Evolutionary conservation across 64 coral and sea anemone species (phyloP), one percentile per base, ranked within the genome.

Genomic region (Montipora cactus): DNA sequence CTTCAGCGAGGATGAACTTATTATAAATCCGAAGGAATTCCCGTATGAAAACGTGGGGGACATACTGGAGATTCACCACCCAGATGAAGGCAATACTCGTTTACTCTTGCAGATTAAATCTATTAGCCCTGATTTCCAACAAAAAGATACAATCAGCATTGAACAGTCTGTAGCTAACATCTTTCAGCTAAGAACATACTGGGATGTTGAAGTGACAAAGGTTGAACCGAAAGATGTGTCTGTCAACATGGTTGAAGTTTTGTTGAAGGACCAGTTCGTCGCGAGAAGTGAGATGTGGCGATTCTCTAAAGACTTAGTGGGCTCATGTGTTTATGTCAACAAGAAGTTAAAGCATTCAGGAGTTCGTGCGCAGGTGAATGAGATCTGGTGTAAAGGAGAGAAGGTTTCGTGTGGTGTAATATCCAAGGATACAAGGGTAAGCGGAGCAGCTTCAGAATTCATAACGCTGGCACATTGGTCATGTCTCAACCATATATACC

Each of bases 71-170:
- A 99, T 99, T 68, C 94, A 89, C 49, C 94, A 99, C 77, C 79
- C 89, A 14, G 95, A 90, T 58, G 95, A 99, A 22, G 79, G 88
- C 20, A 79, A 86, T 14, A 92, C 79, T 37, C 88, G 95, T 7
- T 69, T 99, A 1, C 81, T 99, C 18, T 55, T 99, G 44, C 98
- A 99, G 67, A 99, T 99, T 59, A 99, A 96, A 49, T 94, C 89
- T 4, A 88, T 99, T 20, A 84, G 79, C 18, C 78, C 71, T 52
- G 98, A 99, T 80, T 99, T 99, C 75, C 98, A 99, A 80, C 98
- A 99, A 66, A 99, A 99, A 95, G 98, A 99, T 66, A 99, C 98
- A 52, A 89, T 99, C 59, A 99, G 98, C 59, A 88, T 99, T 13
- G 89, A 96, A 57, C 95, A 99, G 50, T 94, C 98, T n/a, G 98